These are phyloP conservation scores for Opisthocomus hoazin DNA, from an alignment of 2,113 vertebrate genomes.

Conservation along the genomic window DNA sequence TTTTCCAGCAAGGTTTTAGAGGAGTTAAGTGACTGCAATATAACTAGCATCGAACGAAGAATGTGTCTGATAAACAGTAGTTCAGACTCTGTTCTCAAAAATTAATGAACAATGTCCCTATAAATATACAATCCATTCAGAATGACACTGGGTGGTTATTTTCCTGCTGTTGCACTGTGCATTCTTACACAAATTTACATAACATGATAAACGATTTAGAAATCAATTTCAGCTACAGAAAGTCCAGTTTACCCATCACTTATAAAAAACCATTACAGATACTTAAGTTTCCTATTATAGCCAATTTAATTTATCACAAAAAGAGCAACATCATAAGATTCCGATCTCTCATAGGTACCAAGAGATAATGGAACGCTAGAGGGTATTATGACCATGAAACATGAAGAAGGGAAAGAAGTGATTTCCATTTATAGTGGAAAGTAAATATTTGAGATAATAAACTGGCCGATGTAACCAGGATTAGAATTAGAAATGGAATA, in stretches of 20 bases:
- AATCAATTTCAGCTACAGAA: constrained; percentile 29
- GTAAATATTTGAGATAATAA: constrained; percentile 62
- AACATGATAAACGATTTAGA: constrained; percentile 37
- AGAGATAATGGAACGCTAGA: constrained; percentile 12
- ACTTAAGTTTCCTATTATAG: constrained; percentile 39
- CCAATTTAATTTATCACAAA: constrained; percentile 41
- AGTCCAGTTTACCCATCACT: constrained; percentile 36
- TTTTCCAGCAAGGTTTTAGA: constrained; percentile 14
- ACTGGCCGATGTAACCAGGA: neutral
- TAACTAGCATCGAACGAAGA: neutral
- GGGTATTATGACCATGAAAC: constrained; percentile 33
- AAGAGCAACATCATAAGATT: neutral
- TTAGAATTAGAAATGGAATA: neutral
- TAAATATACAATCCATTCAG: neutral
- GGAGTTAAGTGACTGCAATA: neutral
- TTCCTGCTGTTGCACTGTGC: neutral
- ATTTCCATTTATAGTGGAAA: constrained; percentile 56
- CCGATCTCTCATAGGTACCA: constrained; percentile 29
- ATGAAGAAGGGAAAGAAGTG: neutral
- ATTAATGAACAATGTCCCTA: constrained; percentile 1
- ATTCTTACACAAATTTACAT: neutral
- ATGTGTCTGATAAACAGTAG: neutral
- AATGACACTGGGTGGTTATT: neutral
- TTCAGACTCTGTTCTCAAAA: constrained; percentile 16
- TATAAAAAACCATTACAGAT: constrained; percentile 2